These are phyloP conservation scores for Emydocephalus ijimae DNA, from an alignment of 2,113 vertebrate species.

Conservation along the genomic window DNA sequence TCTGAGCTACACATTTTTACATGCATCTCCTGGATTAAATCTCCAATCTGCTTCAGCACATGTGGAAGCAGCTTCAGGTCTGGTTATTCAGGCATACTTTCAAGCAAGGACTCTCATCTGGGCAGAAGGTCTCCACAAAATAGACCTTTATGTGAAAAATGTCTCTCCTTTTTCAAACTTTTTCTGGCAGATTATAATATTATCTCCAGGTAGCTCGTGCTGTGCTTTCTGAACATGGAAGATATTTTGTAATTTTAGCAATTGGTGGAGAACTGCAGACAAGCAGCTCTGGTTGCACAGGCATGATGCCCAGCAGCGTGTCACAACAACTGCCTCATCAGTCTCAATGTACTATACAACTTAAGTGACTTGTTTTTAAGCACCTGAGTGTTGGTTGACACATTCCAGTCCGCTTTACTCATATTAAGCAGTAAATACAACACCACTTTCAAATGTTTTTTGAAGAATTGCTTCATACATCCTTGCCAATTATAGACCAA, in stretches of 20 bases:
- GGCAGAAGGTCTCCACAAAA: neutral
- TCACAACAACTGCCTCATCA: slow-evolving; percentile 45
- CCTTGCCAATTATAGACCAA: slow-evolving; percentile 13
- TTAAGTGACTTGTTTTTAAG: slow-evolving; percentile 37
- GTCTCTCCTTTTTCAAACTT: neutral
- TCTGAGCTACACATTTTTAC: neutral
- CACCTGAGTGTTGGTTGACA: slow-evolving; percentile 26
- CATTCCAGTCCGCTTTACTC: slow-evolving; percentile 8
- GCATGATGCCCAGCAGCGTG: slow-evolving; percentile 39
- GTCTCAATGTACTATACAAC: slow-evolving; percentile 24
- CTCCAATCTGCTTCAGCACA: neutral
- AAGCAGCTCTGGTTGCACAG: slow-evolving; percentile 34
- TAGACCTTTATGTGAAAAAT: neutral
- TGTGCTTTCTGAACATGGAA: neutral
- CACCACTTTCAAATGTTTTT: neutral
- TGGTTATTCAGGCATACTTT: neutral
- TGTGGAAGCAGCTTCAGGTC: neutral
- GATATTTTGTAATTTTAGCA: neutral
- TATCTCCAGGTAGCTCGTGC: accelerated
- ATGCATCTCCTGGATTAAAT: neutral
- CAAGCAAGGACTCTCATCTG: neutral
- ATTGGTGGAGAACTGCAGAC: neutral
- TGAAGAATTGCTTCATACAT: slow-evolving; percentile 46
- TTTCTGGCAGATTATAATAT: neutral
- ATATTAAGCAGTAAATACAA: slow-evolving; percentile 13